Evolutionary conservation across 1,140 invertebrate genomes (phyloP).

Genomic region (Hyposmocoma kahamanoa): DNA sequence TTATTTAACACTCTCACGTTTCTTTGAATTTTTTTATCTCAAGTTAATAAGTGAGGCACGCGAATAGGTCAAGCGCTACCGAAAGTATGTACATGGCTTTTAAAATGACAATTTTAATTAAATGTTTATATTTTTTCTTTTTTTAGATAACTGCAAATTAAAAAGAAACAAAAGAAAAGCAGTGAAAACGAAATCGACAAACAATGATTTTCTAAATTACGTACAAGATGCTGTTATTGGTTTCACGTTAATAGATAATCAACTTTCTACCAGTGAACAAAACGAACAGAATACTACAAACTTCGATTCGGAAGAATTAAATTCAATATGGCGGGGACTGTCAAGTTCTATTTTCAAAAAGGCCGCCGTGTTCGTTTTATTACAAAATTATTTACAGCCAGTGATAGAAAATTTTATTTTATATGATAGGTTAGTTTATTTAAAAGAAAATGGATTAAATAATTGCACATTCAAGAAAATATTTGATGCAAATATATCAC

Average conservation of each 20-base stretch:
- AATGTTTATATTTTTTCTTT: conserved; percentile 11
- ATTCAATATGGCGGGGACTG: conserved; percentile 44
- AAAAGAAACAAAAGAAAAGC: conserved; percentile 76
- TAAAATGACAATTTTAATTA: conserved; percentile 1
- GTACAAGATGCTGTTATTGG: conserved; percentile 60
- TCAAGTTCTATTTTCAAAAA: conserved; percentile 61
- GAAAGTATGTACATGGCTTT: too few relatives aligned
- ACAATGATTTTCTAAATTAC: conserved; percentile 71
- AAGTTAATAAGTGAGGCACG: too few relatives aligned
- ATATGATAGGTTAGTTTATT: conserved; percentile 78
- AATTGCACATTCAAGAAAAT: conserved; percentile 73
- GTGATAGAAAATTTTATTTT: conserved; percentile 81
- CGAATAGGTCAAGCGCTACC: too few relatives aligned
- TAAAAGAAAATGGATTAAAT: conserved; percentile 73
- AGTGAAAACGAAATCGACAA: conserved; percentile 65
- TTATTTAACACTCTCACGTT: too few relatives aligned
- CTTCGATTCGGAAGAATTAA: conserved; percentile 33
- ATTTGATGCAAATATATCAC: conserved; percentile 75
- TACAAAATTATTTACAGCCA: conserved; percentile 65
- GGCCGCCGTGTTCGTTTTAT: conserved; percentile 46
- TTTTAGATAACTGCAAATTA: conserved; percentile 73
- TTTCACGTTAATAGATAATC: conserved; percentile 33
- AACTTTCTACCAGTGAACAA: neutral
- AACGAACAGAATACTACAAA: conserved; percentile 10
- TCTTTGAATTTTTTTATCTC: too few relatives aligned